A percentile compares a stretch with the other conserved stretches of the same genome.
Evolutionary conservation across 2,888 invertebrate genomes (phyloP).

Genomic region (Synergus laeviventris): DNA sequence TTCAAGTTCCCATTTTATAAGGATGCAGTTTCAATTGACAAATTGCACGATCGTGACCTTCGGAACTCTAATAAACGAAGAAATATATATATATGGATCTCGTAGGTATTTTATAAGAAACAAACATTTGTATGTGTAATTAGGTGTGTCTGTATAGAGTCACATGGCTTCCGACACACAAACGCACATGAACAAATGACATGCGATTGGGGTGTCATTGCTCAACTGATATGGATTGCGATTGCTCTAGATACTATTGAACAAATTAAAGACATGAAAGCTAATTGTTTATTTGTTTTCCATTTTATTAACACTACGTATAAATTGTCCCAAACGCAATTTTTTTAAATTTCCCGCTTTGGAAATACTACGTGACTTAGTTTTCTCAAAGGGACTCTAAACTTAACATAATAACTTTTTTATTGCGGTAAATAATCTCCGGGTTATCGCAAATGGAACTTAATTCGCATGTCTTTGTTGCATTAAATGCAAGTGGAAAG

Average conservation of each 20-base stretch:
- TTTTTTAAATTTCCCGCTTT: no score
- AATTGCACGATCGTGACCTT: constrained; percentile 23
- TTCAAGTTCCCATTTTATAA: neutral
- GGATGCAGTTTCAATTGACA: constrained; percentile 23
- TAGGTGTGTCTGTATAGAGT: constrained; percentile 9
- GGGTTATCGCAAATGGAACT: neutral
- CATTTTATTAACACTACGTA: neutral
- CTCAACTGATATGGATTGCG: constrained; percentile 4
- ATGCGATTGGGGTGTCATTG: neutral
- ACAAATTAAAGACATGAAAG: constrained; percentile 19
- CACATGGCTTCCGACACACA: neutral
- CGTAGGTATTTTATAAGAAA: constrained; percentile 19
- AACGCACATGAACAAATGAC: neutral
- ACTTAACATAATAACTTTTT: neutral
- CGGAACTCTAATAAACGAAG: constrained; percentile 29
- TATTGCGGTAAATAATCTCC: neutral
- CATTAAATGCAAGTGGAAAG: constrained; percentile 24
- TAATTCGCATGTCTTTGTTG: neutral
- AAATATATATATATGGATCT: constrained; percentile 1
- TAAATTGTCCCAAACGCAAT: neutral
- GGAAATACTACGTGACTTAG: neutral
- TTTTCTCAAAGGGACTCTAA: neutral
- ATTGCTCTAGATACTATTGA: constrained; percentile 13
- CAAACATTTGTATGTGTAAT: constrained; percentile 6
- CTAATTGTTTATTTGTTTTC: neutral